A percentile compares a stretch with the other conserved stretches of the same genome.
phyloP scores from a whole-genome alignment of 2,797 vertebrate genomes.

The Coluber constrictor region DNA sequence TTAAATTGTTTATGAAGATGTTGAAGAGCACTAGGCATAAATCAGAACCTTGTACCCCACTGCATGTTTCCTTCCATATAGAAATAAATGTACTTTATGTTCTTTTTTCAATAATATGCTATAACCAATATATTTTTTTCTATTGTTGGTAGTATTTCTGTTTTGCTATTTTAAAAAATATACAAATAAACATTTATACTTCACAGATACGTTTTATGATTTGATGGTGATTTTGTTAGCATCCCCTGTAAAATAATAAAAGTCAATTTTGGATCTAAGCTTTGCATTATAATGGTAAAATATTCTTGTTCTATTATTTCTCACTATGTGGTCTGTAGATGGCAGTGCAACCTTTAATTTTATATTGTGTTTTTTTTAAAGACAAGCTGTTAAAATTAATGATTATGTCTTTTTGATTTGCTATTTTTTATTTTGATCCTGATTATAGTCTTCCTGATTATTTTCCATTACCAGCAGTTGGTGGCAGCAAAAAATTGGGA shows the following conservation, averaged over 20 bases:
- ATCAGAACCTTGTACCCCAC: no score
- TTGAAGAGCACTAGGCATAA: no score
- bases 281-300: background rate
- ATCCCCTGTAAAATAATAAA: background rate
- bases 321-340: background rate
- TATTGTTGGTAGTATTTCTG: background rate
- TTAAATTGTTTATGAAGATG: no score
- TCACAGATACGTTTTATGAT: background rate
- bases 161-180: background rate
- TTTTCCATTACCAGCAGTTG: background rate
- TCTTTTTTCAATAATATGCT: no score
- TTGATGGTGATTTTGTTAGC: background rate
- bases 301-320: background rate
- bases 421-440: background rate
- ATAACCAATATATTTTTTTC: background rate
- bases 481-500: background rate
- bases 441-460: background rate
- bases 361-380: background rate
- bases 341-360: background rate
- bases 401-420: background rate
- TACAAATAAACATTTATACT: background rate
- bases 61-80: no score
- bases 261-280: background rate
- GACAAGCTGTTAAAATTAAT: background rate
- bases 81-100: no score